Conservation (phyloP, 2,888 invertebrate species). For the Pristionchus japonicus region DNA sequence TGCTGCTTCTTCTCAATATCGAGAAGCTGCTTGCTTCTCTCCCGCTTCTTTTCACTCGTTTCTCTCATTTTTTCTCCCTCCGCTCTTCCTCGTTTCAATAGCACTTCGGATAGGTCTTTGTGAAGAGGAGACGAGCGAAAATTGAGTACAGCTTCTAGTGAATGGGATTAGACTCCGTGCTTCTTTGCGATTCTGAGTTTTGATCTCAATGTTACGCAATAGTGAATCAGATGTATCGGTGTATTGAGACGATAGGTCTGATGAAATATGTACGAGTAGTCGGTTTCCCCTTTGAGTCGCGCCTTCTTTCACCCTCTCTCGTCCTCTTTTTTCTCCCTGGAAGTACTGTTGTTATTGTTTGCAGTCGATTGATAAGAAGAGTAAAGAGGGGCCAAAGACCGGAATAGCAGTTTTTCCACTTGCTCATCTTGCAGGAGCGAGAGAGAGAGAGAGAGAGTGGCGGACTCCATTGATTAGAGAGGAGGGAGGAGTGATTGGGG, state of each 20-base stretch:
- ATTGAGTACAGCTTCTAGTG: not conserved
- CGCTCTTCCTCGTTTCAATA: not conserved
- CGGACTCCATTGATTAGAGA: not conserved
- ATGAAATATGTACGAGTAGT: constrained; percentile 1
- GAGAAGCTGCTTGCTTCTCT: constrained; percentile 19
- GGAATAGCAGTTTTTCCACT: not conserved
- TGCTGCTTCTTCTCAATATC: not conserved
- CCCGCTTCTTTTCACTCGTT: not conserved
- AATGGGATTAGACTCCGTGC: not conserved
- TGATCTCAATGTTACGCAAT: not conserved
- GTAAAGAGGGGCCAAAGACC: constrained; percentile 4
- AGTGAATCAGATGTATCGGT: not conserved
- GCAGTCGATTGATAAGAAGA: constrained; percentile 24
- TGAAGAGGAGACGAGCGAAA: not conserved
- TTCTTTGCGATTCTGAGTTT: not conserved
- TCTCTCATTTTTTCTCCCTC: not conserved
- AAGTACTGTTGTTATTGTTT: constrained; percentile 27
- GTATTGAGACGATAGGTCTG: no score
- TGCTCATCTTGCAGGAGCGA: not conserved
- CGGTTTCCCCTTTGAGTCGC: not conserved
- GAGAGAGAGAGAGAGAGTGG: no score
- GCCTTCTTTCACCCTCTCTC: not conserved
- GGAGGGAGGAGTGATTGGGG: not conserved
- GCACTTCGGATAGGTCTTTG: not conserved
- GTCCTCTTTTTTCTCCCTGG: not conserved